Conservation (phyloP, 1,140 invertebrate genomes). For the Argopecten irradians region DNA sequence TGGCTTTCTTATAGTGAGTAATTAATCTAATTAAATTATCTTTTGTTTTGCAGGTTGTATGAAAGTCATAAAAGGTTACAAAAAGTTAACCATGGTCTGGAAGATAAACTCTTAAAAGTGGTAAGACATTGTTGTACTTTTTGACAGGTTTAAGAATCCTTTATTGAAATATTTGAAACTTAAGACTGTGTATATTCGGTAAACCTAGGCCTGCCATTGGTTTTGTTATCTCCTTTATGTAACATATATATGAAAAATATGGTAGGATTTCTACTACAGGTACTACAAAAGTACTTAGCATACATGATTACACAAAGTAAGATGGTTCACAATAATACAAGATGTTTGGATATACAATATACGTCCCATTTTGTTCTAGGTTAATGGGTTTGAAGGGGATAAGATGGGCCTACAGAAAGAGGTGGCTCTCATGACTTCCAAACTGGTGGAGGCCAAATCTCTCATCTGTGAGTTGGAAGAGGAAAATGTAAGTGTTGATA, state of each 20-base stretch:
- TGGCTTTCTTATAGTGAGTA: not conserved
- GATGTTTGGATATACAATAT: too few relatives aligned
- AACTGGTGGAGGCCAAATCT: constrained; percentile 91
- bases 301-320: too few relatives aligned
- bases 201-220: too few relatives aligned
- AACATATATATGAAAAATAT: too few relatives aligned
- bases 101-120: constrained; percentile 94
- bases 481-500: constrained; percentile 88
- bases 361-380: constrained; percentile 74
- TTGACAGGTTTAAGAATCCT: too few relatives aligned
- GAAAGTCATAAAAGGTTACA: constrained; percentile 96
- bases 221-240: too few relatives aligned
- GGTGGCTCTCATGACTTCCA: constrained; percentile 89
- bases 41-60: constrained; percentile 83
- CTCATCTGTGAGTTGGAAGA: constrained; percentile 90
- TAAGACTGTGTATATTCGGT: too few relatives aligned
- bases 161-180: too few relatives aligned
- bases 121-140: constrained; percentile 78
- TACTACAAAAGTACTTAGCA: too few relatives aligned
- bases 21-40: not conserved
- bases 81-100: constrained; percentile 95
- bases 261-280: too few relatives aligned
- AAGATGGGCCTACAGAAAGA: constrained; percentile 91
- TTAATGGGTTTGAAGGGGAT: constrained; percentile 93
- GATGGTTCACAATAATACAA: too few relatives aligned